phyloP scores from a whole-genome alignment of 64 coral and sea anemone genomes.

The Acropora yongei region DNA sequence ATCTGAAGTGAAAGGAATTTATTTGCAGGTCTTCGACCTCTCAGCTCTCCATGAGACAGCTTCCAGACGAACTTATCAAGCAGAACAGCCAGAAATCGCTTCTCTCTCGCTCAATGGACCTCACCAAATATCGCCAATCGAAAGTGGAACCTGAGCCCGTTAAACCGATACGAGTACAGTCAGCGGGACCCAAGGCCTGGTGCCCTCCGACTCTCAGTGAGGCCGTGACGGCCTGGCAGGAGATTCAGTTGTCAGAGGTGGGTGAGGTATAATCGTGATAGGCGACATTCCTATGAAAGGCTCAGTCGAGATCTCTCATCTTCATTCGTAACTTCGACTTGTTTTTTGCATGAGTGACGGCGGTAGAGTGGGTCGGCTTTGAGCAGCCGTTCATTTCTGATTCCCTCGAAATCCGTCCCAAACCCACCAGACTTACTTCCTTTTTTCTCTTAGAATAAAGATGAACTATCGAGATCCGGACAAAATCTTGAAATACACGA shows the following conservation, averaged over 20 bases:
- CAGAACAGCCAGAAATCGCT: neutral
- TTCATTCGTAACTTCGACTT: too few species aligned
- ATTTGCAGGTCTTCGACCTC: too few species aligned
- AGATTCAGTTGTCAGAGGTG: neutral
- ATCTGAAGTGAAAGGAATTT: neutral
- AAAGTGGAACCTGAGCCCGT: conserved; percentile 30
- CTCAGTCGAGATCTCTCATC: too few species aligned
- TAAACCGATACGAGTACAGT: conserved; percentile 19
- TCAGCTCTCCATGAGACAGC: neutral
- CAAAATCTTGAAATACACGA: neutral
- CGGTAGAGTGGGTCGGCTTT: too few species aligned
- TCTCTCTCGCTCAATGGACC: conserved; percentile 28
- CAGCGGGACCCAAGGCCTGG: conserved; percentile 29
- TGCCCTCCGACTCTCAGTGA: conserved; percentile 16
- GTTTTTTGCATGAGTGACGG: too few species aligned
- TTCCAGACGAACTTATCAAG: neutral
- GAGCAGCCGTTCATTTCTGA: too few species aligned
- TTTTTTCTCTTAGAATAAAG: neutral
- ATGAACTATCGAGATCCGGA: neutral
- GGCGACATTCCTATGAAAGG: too few species aligned
- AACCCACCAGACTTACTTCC: neutral
- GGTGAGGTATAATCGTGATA: neutral
- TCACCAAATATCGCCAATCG: conserved; percentile 3
- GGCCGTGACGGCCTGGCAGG: neutral
- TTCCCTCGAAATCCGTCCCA: too few species aligned